Percentiles rank a stretch among this genome's conserved stretches.
These are phyloP conservation scores for Alectoris magna DNA, from an alignment of 2,797 vertebrate genomes.

Conservation along the genomic window DNA sequence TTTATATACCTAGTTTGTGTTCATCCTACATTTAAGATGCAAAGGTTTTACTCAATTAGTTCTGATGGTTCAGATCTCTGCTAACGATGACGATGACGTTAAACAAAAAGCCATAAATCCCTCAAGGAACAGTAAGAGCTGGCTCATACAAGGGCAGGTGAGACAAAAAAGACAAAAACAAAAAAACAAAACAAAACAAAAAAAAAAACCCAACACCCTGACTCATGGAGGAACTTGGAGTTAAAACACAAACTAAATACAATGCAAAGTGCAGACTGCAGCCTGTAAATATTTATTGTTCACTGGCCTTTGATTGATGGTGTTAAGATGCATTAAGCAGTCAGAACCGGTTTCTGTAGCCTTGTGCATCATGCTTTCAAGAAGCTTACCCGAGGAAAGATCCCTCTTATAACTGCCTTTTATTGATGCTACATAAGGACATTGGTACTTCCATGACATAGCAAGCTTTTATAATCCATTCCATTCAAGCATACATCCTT, in stretches of 20 bases:
- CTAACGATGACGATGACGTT: neutral
- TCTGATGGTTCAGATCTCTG: neutral
- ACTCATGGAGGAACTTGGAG: neutral
- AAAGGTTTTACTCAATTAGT: neutral
- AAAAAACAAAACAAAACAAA: neutral
- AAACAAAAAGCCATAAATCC: neutral
- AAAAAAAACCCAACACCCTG: neutral
- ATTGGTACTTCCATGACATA: neutral
- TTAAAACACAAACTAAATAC: neutral
- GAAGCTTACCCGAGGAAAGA: neutral
- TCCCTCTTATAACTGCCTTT: neutral
- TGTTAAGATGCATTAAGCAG: neutral
- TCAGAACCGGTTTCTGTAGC: neutral
- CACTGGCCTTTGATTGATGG: neutral
- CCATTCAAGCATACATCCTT: neutral
- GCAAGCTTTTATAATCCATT: neutral
- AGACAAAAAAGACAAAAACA: neutral
- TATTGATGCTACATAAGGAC: neutral
- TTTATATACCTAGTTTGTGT: neutral
- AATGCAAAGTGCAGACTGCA: neutral
- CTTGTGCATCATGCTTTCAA: rapidly evolving
- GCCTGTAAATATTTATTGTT: neutral
- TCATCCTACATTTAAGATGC: neutral
- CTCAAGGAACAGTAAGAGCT: neutral
- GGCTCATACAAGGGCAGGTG: neutral